A percentile compares a stretch with the other conserved stretches of the same genome.
phyloP scores from a whole-genome alignment of 1,140 invertebrate genomes.

The Andrena cerasifolii region DNA sequence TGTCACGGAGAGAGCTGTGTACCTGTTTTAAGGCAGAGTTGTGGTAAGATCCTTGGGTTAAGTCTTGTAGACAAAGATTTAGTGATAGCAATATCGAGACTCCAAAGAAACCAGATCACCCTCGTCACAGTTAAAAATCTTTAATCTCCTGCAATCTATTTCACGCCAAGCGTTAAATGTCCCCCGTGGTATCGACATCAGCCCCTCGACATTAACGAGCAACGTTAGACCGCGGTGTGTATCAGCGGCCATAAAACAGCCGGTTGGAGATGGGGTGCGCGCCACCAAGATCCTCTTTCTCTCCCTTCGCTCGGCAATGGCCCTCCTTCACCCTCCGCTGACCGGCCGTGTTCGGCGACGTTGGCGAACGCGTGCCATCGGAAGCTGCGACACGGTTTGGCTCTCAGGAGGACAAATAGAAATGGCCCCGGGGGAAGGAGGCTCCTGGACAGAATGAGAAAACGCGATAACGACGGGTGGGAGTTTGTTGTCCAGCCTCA shows the following conservation, averaged over 20 bases:
- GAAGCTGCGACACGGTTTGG: constrained; percentile 79
- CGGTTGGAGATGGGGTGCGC: constrained; percentile 35
- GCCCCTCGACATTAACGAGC: constrained; percentile 18
- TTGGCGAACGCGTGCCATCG: constrained; percentile 72
- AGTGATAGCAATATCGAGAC: no score
- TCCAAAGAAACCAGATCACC: no score
- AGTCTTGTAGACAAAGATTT: no score
- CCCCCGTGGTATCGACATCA: constrained; percentile 9
- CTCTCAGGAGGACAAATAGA: constrained; percentile 81
- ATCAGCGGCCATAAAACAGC: constrained; percentile 73
- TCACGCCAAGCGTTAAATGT: constrained; percentile 34
- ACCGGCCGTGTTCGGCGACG: constrained; percentile 56
- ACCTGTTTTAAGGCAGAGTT: no score
- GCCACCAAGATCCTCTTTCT: constrained; percentile 26
- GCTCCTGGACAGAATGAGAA: constrained; percentile 53
- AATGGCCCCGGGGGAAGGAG: constrained; percentile 72
- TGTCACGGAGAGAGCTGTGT: no score
- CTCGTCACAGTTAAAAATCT: no score
- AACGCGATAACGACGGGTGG: constrained; percentile 76
- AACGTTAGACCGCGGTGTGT: constrained; percentile 57
- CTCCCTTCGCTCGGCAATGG: constrained; percentile 26
- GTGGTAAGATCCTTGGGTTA: no score
- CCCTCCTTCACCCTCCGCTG: constrained; percentile 7
- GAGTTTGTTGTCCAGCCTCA: constrained; percentile 66
- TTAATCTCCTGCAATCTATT: no score